Base-by-base conservation (phyloP, 2,888 invertebrate species). In the Dermolepida albohirtum region DNA sequence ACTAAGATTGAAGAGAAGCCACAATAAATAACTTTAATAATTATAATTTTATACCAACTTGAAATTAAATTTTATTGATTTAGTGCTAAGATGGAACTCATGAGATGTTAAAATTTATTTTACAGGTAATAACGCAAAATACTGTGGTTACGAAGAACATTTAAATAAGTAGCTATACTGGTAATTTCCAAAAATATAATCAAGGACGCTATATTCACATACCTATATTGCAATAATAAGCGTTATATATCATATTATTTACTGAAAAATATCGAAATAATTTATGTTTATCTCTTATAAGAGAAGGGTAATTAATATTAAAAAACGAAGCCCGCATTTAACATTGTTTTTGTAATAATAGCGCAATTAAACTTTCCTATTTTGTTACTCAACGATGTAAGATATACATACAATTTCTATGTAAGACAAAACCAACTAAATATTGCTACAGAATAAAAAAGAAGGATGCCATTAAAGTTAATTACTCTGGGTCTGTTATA, bases 401-500 rank as follows among this genome's bases (percentile, higher is more conserved):
- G 43, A 29, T 12, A 27, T 43, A 44, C 22, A 22, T 22, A 22
- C 34, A 64, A 16, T 64, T 51, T 64, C 34, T 64, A 51, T 27
- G 22, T 17, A 64, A 54, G 41, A 16, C 54, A 64, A 39, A 54
- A 22, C 16, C 8, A 52, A 47, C 54, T 51, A 64, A 52, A 52
- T 16, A 64, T 52, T 51, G 52, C 64, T 54, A n/a, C 16, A 27
- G 8, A 43, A 41, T 64, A 54, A 67, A 65, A 49, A 68, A 68
- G 50, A 64, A 69, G 67, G 64, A 55, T 64, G 64, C 69, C 63
- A 69, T 69, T 69, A 69, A 49, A 59, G 54, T 65, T 69, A 66
- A 69, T 69, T 69, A 66, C 66, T 49, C 43, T 16, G 50, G 39
- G 52, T 54, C 44, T 40, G 66, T 41, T 54, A 64, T 69, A 69